phyloP scores from a whole-genome alignment of 2,888 invertebrate genomes.

The Scaptodrosophila latifasciaeformis region DNA sequence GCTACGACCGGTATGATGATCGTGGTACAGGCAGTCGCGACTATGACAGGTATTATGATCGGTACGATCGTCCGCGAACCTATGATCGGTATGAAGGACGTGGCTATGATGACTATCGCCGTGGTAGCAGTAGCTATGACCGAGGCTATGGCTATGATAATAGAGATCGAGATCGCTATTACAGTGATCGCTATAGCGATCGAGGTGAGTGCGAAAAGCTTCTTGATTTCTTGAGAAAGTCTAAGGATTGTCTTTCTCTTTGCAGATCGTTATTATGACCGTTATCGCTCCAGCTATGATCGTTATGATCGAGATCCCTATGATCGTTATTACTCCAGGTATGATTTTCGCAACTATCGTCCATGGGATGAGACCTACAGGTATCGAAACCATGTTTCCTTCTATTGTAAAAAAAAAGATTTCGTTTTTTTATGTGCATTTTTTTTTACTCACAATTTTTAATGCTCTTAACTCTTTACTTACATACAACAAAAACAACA shows the following conservation, averaged over 20 bases:
- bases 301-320: slow-evolving; percentile 70
- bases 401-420: too few species aligned
- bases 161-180: slow-evolving; percentile 68
- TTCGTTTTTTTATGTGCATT: slow-evolving; percentile 1
- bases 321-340: slow-evolving; percentile 72
- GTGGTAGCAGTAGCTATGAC: slow-evolving; percentile 42
- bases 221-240: too few species aligned
- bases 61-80: slow-evolving; percentile 65
- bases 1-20: slow-evolving; percentile 69
- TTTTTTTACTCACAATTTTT: slow-evolving; percentile 23
- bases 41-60: slow-evolving; percentile 57
- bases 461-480: slow-evolving; percentile 52
- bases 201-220: slow-evolving; percentile 39
- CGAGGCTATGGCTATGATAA: slow-evolving; percentile 43
- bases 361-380: slow-evolving; percentile 75
- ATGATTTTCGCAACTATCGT: slow-evolving; percentile 74
- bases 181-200: slow-evolving; percentile 62
- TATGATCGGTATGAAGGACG: slow-evolving; percentile 67
- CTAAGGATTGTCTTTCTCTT: background rate
- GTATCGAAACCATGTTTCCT: slow-evolving; percentile 59
- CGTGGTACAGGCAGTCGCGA: slow-evolving; percentile 52
- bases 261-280: slow-evolving; percentile 71
- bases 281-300: slow-evolving; percentile 56
- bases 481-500: slow-evolving; percentile 61
- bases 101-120: slow-evolving; percentile 54